These are phyloP conservation scores for Hirundichthys speculiger DNA, from an alignment of 2,113 vertebrate genomes.

Conservation along the genomic window DNA sequence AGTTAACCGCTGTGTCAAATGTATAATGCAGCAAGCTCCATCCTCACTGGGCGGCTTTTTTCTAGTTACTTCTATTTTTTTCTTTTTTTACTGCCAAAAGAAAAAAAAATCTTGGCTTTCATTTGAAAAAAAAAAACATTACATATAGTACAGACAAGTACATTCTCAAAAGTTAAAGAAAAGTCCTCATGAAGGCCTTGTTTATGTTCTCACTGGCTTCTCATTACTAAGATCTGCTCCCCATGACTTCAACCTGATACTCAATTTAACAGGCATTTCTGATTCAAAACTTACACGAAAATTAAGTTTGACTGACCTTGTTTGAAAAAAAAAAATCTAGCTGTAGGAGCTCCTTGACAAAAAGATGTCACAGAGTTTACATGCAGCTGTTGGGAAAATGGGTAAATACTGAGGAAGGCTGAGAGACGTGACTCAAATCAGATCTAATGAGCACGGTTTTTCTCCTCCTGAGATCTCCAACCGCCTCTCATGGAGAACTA, in stretches of 20 bases:
- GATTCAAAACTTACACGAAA: slow-evolving; percentile 21
- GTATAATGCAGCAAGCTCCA: too few relatives aligned
- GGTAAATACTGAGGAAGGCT: slow-evolving; percentile 23
- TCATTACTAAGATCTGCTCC: slow-evolving; percentile 26
- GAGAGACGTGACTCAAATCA: slow-evolving; percentile 42
- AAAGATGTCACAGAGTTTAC: slow-evolving; percentile 35
- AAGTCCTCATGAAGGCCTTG: neutral
- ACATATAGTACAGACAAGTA: neutral
- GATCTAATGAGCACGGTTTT: slow-evolving; percentile 37
- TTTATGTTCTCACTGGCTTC: neutral
- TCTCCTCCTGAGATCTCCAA: slow-evolving; percentile 36
- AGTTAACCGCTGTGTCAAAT: too few relatives aligned
- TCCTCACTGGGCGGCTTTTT: too few relatives aligned
- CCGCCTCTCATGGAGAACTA: slow-evolving; percentile 4
- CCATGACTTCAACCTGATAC: slow-evolving; percentile 32
- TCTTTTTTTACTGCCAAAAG: too few relatives aligned
- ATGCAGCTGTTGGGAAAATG: too few relatives aligned
- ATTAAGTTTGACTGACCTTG: slow-evolving; percentile 37
- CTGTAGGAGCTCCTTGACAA: slow-evolving; percentile 20
- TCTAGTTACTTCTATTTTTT: too few relatives aligned
- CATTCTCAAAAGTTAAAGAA: neutral
- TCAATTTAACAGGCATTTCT: slow-evolving; percentile 18
- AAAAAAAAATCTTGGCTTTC: too few relatives aligned
- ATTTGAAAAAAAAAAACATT: too few relatives aligned
- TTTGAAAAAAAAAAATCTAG: slow-evolving; percentile 42